Conservation (phyloP, 2,113 vertebrate species). For the Apteryx mantelli region DNA sequence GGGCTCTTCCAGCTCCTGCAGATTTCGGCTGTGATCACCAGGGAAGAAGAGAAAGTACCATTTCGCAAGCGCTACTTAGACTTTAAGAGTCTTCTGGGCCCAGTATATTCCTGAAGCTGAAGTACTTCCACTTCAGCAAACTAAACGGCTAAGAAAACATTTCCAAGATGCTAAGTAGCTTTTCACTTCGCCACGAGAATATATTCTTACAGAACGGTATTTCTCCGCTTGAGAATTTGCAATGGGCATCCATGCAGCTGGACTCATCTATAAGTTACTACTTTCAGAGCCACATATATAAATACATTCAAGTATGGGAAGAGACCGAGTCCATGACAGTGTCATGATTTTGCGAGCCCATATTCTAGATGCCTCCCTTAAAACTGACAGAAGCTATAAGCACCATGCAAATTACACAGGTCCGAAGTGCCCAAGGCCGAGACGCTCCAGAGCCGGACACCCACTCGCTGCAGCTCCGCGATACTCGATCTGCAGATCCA, state of each 20-base stretch:
- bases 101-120: rapidly evolving
- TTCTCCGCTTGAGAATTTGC: not conserved
- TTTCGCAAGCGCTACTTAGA: not conserved
- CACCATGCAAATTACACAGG: no score
- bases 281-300: rapidly evolving
- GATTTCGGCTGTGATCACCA: not conserved
- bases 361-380: not conserved
- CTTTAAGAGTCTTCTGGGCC: not conserved
- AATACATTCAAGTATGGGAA: rapidly evolving
- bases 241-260: not conserved
- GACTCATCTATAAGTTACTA: not conserved
- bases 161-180: rapidly evolving
- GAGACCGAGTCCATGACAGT: not conserved
- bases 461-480: not conserved
- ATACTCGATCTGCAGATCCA: not conserved
- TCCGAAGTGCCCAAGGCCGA: not conserved
- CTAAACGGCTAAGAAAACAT: rapidly evolving
- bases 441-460: not conserved
- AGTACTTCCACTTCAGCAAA: not conserved
- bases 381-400: no score
- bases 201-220: rapidly evolving
- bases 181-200: rapidly evolving
- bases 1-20: not conserved
- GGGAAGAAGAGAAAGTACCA: not conserved
- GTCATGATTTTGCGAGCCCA: not conserved